phyloP scores from a whole-genome alignment of 1,140 invertebrate genomes.

The Atta cephalotes region DNA sequence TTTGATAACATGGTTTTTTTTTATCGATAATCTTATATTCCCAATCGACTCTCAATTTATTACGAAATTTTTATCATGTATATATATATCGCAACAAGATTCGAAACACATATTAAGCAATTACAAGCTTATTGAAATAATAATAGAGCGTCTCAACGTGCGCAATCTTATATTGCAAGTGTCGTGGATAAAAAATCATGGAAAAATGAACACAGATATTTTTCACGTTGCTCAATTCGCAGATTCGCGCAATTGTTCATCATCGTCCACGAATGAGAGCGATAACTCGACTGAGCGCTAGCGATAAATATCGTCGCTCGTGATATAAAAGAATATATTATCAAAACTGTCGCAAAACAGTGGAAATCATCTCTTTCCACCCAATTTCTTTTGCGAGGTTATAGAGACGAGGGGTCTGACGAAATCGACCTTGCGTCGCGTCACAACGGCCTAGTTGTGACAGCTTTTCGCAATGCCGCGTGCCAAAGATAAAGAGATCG shows the following conservation, averaged over 20 bases:
- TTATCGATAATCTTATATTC: not conserved
- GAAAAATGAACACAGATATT: not conserved
- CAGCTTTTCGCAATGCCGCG: slow-evolving; percentile 2
- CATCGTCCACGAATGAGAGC: not conserved
- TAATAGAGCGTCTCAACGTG: too few species aligned
- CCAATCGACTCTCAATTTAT: too few species aligned
- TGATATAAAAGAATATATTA: not conserved
- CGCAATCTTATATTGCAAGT: too few species aligned
- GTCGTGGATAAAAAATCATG: too few species aligned
- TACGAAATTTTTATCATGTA: too few species aligned
- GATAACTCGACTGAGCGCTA: not conserved
- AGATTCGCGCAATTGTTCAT: not conserved
- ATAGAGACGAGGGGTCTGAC: not conserved
- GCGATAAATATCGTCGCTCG: not conserved
- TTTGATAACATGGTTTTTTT: not conserved
- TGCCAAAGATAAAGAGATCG: slow-evolving; percentile 33
- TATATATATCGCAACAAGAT: too few species aligned
- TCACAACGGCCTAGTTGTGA: slow-evolving; percentile 40
- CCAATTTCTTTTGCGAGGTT: slow-evolving; percentile 28
- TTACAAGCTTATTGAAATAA: too few species aligned
- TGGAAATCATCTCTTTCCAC: slow-evolving; percentile 18
- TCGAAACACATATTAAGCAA: too few species aligned
- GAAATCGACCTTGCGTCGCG: slow-evolving; percentile 48
- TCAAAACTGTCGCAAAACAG: not conserved
- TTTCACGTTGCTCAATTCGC: not conserved